Conservation (phyloP, 2,113 vertebrate species). For the Gavialis gangeticus region DNA sequence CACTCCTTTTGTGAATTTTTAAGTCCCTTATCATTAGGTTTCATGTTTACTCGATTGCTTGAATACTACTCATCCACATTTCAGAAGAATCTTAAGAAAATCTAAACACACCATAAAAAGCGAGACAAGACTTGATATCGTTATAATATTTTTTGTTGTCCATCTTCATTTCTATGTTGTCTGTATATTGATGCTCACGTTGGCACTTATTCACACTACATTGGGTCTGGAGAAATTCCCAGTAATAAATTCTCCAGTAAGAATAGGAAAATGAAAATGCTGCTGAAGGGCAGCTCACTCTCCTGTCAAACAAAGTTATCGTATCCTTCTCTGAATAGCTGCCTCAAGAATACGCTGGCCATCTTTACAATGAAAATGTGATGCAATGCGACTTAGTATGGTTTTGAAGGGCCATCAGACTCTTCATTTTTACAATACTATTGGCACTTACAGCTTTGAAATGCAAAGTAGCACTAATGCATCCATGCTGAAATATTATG, state of each 20-base stretch:
- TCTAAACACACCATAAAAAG: neutral
- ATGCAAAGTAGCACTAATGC: constrained; percentile 30
- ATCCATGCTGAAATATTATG: constrained; percentile 37
- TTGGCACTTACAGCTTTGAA: constrained; percentile 58
- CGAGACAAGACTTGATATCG: neutral
- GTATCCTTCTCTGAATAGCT: constrained; percentile 40
- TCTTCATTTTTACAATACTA: constrained; percentile 2
- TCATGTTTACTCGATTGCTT: neutral
- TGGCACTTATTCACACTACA: neutral
- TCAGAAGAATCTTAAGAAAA: neutral
- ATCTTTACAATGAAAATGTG: constrained; percentile 20
- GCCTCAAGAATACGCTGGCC: neutral
- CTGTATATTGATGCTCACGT: neutral
- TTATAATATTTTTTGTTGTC: neutral
- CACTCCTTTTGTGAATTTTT: neutral
- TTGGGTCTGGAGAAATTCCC: neutral
- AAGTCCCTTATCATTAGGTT: neutral
- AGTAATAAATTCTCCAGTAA: neutral
- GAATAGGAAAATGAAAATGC: neutral
- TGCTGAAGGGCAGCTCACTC: neutral
- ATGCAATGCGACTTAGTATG: neutral
- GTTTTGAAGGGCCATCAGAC: constrained; percentile 35
- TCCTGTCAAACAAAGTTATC: neutral
- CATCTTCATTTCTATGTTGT: neutral
- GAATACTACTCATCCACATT: neutral